Conservation (phyloP, 2,797 vertebrate species). For the Gymnothorax reevesii region DNA sequence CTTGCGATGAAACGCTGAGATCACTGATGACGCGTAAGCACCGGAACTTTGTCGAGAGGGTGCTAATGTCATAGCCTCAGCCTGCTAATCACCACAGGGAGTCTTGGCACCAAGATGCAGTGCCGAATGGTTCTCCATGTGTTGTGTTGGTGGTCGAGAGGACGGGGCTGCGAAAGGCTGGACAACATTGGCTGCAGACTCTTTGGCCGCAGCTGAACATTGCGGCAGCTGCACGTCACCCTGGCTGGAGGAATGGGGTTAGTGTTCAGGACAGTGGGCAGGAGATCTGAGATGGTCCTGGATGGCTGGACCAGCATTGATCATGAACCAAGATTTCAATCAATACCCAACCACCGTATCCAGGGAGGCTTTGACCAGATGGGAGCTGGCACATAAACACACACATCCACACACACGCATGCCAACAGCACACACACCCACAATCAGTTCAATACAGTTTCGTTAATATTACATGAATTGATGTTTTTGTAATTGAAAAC, state of each 20-base stretch:
- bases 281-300: background rate
- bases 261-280: background rate
- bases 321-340: background rate
- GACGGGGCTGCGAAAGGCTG: background rate
- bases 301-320: constrained; percentile 1
- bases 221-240: background rate
- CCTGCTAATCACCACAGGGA: background rate
- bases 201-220: background rate
- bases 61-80: background rate
- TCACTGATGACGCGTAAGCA: background rate
- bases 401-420: constrained; percentile 19
- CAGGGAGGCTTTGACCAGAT: background rate
- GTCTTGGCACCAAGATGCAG: background rate
- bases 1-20: background rate
- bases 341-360: background rate
- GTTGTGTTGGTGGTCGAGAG: background rate
- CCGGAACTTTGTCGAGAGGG: background rate
- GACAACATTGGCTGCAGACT: background rate
- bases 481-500: background rate
- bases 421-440: background rate
- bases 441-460: constrained; percentile 28
- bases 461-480: background rate
- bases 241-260: background rate
- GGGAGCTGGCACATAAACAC: background rate
- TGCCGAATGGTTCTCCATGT: background rate